Evolutionary conservation across 2,797 vertebrate species (phyloP).

Genomic region (Myotis daubentonii): DNA sequence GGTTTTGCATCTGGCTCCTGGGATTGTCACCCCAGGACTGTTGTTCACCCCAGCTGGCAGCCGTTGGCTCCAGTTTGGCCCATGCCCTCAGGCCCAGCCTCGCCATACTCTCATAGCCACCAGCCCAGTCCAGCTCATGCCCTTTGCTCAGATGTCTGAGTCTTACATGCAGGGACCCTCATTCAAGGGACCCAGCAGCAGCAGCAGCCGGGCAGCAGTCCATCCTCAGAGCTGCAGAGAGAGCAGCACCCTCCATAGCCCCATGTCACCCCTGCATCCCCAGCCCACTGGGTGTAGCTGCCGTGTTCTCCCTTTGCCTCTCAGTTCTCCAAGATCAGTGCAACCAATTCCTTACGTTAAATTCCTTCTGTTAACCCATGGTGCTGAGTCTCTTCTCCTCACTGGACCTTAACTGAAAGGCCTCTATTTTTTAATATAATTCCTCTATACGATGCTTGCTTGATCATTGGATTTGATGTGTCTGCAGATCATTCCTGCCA

Average conservation of each 20-base stretch:
- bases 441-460: background rate
- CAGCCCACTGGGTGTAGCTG: background rate
- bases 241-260: background rate
- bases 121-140: background rate
- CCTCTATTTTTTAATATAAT: background rate
- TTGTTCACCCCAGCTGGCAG: background rate
- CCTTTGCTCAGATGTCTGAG: background rate
- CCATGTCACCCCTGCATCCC: accelerated
- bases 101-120: background rate
- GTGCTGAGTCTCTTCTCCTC: background rate
- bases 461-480: background rate
- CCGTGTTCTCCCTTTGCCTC: background rate
- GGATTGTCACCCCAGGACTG: background rate
- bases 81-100: background rate
- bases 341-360: background rate
- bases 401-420: background rate
- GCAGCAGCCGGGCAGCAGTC: background rate
- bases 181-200: background rate
- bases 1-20: background rate
- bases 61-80: background rate
- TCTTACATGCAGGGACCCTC: background rate
- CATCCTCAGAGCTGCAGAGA: background rate
- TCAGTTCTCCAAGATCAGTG: background rate
- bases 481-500: background rate
- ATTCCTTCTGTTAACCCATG: background rate